Evolutionary conservation across 2,888 invertebrate genomes (phyloP).

Genomic region (Halictus ligatus): DNA sequence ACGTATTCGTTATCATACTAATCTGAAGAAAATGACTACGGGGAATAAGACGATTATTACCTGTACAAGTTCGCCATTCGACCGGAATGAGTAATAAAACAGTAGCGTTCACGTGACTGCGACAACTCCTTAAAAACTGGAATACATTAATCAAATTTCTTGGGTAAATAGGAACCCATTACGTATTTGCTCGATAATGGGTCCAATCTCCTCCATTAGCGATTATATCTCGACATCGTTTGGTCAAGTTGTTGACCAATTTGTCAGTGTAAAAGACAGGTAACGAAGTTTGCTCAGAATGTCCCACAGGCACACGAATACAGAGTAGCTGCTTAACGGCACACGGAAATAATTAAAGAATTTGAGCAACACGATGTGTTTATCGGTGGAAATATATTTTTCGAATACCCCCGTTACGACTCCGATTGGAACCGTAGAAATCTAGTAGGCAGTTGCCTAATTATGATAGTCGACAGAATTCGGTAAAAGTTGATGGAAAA

Average conservation of each 20-base stretch:
- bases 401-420: neutral
- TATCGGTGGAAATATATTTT: neutral
- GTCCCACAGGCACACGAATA: neutral
- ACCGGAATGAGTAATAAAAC: neutral
- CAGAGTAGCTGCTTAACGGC: neutral
- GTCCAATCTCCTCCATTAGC: slow-evolving; percentile 7
- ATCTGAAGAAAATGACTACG: neutral
- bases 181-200: slow-evolving; percentile 7
- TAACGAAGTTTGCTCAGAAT: neutral
- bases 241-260: slow-evolving; percentile 16
- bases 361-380: neutral
- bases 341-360: neutral
- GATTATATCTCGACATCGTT: slow-evolving; percentile 7
- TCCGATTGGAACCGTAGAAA: neutral
- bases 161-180: neutral
- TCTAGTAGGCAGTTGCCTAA: neutral
- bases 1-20: neutral
- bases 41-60: neutral
- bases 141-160: slow-evolving; percentile 1
- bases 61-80: neutral
- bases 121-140: neutral
- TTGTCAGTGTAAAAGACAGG: neutral
- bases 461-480: neutral
- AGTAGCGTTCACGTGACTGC: neutral
- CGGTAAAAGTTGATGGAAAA: too few relatives aligned